These are phyloP conservation scores for Brachionus asplanchnoidis DNA, from an alignment of 1,140 invertebrate species.

Conservation along the genomic window DNA sequence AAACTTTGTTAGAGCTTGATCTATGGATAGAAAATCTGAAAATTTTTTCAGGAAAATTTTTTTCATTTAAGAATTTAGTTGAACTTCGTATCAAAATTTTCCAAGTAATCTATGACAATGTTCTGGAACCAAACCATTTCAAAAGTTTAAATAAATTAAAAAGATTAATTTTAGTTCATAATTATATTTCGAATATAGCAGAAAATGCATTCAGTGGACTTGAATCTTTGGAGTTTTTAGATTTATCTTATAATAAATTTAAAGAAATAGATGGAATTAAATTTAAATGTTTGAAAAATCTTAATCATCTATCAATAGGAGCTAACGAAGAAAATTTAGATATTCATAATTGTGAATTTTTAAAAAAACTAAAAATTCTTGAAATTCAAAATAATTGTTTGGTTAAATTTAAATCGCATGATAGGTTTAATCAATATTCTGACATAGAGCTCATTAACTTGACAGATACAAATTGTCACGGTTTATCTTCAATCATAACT, in stretches of 20 bases:
- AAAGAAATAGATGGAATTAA: not conserved
- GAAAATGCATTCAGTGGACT: not conserved
- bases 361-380: not conserved
- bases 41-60: not conserved
- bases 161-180: not conserved
- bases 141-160: not conserved
- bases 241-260: not conserved
- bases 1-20: not conserved
- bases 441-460: not conserved
- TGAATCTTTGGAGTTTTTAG: not conserved
- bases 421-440: not conserved
- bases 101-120: not conserved
- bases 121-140: not conserved
- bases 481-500: not conserved
- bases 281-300: not conserved
- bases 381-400: not conserved
- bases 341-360: not conserved
- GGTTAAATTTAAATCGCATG: not conserved
- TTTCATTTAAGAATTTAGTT: not conserved
- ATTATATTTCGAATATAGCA: not conserved
- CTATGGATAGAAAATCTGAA: not conserved
- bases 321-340: not conserved
- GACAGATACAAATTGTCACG: not conserved
- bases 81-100: too few species aligned
- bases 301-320: not conserved